Base-by-base conservation (phyloP, 2,113 vertebrate genomes). In the Lophochroa leadbeateri region DNA sequence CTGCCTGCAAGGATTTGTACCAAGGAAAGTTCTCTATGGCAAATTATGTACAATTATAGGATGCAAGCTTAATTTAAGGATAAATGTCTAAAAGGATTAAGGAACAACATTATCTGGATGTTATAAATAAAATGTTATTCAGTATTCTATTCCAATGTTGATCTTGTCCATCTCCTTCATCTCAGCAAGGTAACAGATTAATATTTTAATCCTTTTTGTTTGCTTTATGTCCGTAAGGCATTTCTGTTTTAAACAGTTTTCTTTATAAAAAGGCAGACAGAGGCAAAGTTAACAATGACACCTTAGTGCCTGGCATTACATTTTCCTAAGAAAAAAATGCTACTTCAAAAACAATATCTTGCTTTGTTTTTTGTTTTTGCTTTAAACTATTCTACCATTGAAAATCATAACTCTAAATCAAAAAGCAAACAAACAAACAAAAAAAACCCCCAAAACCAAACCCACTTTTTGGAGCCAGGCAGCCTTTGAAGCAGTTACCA, bases 51-150 rank as follows among this genome's bases (percentile, higher is more conserved):
- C 17, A 79, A 78, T 86, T 79, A 79, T 90, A 87, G 84, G 43
- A 94, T 76, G 43, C 4, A 80, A 72, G 88, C 8, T 39, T 91
- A 94, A 86, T 77, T 92, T 82, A 94, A 27, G 80, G 90, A 90
- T 91, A 92, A 86, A 78, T 84, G 50, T 57, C 90, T 85, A 64
- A 85, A 90, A 94, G 75, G 77, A 95, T 96, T 94, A 97, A 94
- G 11, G 53, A 65, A 60, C 41, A 76, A 76, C 24, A 75, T 96
- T 85, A 94, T 67, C 70, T 95, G 60, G 23, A 79, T 94, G 63
- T 63, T 55, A 64, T 88, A 90, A 77, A 79, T 70, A 64, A 97
- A 84, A 65, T 52, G n/a, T 71, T 92, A 47, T 72, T 86, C 68
- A 93, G n/a, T 60, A 69, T 70, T 88, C 20, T 89, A 17, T 77